These are phyloP conservation scores for Ascidia mentula DNA, from an alignment of 23 tunicate species.

Conservation along the genomic window DNA sequence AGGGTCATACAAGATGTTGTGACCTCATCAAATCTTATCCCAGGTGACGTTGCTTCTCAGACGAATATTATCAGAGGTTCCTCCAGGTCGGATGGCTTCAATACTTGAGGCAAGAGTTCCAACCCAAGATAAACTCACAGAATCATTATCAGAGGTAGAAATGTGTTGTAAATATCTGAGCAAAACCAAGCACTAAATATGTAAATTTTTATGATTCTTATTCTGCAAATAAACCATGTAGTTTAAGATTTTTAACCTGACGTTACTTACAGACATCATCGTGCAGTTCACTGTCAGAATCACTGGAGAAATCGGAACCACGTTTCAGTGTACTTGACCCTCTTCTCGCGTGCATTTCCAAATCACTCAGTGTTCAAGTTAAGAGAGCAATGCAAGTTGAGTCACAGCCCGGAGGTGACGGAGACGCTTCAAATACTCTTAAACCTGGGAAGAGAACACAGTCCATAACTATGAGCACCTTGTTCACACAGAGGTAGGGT, in stretches of 20 bases:
- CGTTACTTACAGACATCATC: neutral
- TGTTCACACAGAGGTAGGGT: conserved; percentile 31
- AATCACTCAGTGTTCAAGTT: conserved; percentile 46
- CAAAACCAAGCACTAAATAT: neutral
- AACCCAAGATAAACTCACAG: conserved; percentile 34
- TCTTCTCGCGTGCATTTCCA: conserved; percentile 54
- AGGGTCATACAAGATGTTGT: too few relatives aligned
- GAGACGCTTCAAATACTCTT: neutral
- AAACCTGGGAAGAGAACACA: conserved; percentile 26
- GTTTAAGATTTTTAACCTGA: neutral
- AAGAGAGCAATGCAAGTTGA: conserved; percentile 15
- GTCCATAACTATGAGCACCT: conserved; percentile 12
- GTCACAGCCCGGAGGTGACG: neutral
- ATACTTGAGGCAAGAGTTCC: conserved; percentile 46
- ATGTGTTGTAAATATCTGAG: neutral
- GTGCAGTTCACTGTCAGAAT: neutral
- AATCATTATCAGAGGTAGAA: conserved; percentile 18
- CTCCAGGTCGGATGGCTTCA: conserved; percentile 36
- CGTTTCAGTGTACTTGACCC: conserved; percentile 43
- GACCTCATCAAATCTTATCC: too few relatives aligned
- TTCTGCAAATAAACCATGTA: neutral
- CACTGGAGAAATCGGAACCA: neutral
- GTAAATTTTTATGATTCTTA: neutral
- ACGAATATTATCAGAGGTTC: conserved; percentile 41
- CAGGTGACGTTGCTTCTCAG: conserved; percentile 49